Percentiles rank a stretch among this genome's conserved stretches.
Evolutionary conservation across 2,113 vertebrate species (phyloP).

Genomic region (Arizona elegans): DNA sequence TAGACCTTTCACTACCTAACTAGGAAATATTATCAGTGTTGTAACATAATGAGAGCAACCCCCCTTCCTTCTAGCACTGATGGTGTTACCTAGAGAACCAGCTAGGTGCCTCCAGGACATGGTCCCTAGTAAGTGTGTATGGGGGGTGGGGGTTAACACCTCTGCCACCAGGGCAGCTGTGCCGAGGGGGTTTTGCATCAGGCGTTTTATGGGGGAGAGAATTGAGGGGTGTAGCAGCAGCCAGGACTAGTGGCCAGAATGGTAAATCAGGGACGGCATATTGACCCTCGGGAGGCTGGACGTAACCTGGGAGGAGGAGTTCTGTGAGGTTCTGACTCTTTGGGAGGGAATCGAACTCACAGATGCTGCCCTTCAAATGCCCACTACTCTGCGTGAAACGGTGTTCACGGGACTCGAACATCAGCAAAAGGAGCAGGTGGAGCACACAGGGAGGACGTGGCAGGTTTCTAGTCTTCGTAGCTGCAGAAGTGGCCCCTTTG

Average conservation of each 20-base stretch:
- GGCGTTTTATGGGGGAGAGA: not conserved
- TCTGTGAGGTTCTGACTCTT: not conserved
- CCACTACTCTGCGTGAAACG: not conserved
- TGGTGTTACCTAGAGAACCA: not conserved
- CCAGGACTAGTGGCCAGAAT: not conserved
- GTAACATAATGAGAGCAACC: no score
- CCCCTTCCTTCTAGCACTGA: no score
- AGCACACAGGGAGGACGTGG: not conserved
- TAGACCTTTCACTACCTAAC: not conserved
- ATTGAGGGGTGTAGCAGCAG: not conserved
- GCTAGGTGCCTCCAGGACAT: not conserved
- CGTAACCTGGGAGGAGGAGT: not conserved
- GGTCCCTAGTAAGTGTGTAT: not conserved
- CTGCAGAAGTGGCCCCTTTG: not conserved
- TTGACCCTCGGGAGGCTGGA: not conserved
- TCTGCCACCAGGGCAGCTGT: not conserved
- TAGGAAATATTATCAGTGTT: no score
- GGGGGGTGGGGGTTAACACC: no score
- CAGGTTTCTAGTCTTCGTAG: not conserved
- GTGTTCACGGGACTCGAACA: not conserved
- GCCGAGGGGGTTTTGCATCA: not conserved
- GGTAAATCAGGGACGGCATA: not conserved
- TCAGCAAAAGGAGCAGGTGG: not conserved
- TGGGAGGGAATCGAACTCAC: not conserved
- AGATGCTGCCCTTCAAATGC: not conserved